These are phyloP conservation scores for Coracopsis vasa DNA, from an alignment of 2,113 vertebrate genomes.

Conservation along the genomic window DNA sequence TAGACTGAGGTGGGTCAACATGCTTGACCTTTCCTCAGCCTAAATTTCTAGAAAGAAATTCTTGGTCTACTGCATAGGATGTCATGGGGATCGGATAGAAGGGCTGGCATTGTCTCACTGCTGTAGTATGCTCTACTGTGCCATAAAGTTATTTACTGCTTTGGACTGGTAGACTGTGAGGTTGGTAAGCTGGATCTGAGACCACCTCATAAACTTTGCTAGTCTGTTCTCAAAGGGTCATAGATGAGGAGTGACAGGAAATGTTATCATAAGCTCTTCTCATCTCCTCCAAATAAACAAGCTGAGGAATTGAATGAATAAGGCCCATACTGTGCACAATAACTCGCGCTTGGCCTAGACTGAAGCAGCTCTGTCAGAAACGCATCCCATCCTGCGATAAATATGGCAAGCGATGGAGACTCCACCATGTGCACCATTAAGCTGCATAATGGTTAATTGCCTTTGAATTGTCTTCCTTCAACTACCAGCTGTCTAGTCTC, in stretches of 20 bases:
- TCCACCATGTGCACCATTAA: conserved; percentile 29
- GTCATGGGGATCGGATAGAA: background rate
- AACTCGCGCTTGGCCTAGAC: background rate
- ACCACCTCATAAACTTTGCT: background rate
- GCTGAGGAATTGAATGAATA: background rate
- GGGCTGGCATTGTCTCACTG: background rate
- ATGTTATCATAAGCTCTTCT: background rate
- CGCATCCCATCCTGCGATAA: background rate
- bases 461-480: conserved; percentile 47
- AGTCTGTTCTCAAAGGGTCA: background rate
- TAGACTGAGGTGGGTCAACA: background rate
- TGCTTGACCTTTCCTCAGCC: background rate
- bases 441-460: conserved; percentile 50
- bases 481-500: conserved; percentile 49
- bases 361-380: background rate
- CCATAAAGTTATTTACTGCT: background rate
- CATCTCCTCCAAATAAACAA: background rate
- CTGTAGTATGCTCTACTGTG: background rate
- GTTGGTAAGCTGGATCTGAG: background rate
- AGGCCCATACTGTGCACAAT: background rate
- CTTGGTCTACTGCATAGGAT: background rate
- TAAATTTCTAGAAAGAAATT: background rate
- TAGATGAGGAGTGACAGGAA: background rate
- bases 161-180: background rate
- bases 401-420: background rate